These are phyloP conservation scores for Daubentonia madagascariensis DNA, from an alignment of 2,113 vertebrate genomes.

Conservation along the genomic window DNA sequence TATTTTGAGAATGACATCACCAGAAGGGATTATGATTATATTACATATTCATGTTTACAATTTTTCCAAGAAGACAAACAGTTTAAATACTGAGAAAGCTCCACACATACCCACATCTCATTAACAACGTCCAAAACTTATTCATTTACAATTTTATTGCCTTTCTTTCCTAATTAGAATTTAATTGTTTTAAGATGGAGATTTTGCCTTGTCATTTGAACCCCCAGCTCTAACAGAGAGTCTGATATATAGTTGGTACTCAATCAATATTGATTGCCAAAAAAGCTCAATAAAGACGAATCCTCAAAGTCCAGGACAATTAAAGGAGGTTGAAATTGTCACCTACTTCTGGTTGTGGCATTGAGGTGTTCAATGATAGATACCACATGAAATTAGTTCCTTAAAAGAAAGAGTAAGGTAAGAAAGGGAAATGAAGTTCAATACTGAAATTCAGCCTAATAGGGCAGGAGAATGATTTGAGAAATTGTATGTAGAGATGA, in stretches of 20 bases:
- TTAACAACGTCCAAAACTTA: background rate
- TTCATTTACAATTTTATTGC: background rate
- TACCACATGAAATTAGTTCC: background rate
- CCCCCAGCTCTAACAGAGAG: background rate
- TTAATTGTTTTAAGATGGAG: background rate
- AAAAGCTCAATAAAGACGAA: background rate
- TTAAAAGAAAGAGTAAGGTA: background rate
- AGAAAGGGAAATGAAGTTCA: background rate
- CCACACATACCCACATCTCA: background rate
- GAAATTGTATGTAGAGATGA: background rate
- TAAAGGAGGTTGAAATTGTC: background rate
- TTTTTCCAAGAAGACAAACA: background rate
- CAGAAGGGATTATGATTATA: background rate
- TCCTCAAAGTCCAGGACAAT: background rate
- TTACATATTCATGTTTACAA: background rate
- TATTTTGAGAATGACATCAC: background rate
- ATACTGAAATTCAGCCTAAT: conserved; percentile 47
- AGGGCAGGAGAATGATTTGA: conserved; percentile 50
- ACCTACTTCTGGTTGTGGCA: background rate
- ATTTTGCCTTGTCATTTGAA: background rate
- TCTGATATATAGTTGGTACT: background rate
- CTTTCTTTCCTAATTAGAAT: background rate
- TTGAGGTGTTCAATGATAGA: background rate
- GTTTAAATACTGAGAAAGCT: background rate
- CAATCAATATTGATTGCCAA: background rate